Base-by-base conservation (phyloP, 1,140 invertebrate genomes). In the Argopecten irradians region DNA sequence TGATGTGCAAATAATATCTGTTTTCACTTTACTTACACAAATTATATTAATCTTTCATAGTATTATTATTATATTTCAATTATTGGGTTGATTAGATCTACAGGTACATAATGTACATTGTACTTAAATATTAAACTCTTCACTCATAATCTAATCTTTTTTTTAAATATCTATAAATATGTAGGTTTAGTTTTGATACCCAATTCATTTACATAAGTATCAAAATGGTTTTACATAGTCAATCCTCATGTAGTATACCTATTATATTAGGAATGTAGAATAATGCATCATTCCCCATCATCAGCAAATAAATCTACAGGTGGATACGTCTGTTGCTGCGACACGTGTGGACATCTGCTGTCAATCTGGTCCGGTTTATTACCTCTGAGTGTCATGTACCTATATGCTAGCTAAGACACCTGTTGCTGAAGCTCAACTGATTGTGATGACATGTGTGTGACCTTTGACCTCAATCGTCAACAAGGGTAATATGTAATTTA, bases 201-300 rank as follows among this genome's bases (percentile, higher is more conserved):
- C n/a, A n/a, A n/a, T n/a, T n/a, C n/a, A n/a, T n/a, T n/a, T n/a
- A n/a, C n/a, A n/a, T n/a, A n/a, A n/a, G n/a, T n/a, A n/a, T n/a
- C n/a, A n/a, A n/a, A n/a, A n/a, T n/a, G n/a, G n/a, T n/a, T n/a
- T n/a, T n/a, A n/a, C n/a, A n/a, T n/a, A n/a, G n/a, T n/a, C n/a
- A n/a, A n/a, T n/a, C n/a, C n/a, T n/a, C n/a, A n/a, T n/a, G n/a
- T n/a, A n/a, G n/a, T n/a, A n/a, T 84, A 90, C 89, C 89, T 71
- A 90, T 90, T 28, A 90, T 46, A 82, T 90, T 90, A 82, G 89
- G 89, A 1, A 90, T 85, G 85, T 84, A 90, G 34, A 88, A n/a
- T 28, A 90, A 82, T 22, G 88, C 85, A 36, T 88, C 84, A 32
- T 82, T 35, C 19, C 87, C 89, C 89, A 90, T 90, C 28, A 28